Evolutionary conservation across 2,113 vertebrate species (phyloP), one percentile per base, ranked within the genome.

Genomic region (Pimephales promelas): DNA sequence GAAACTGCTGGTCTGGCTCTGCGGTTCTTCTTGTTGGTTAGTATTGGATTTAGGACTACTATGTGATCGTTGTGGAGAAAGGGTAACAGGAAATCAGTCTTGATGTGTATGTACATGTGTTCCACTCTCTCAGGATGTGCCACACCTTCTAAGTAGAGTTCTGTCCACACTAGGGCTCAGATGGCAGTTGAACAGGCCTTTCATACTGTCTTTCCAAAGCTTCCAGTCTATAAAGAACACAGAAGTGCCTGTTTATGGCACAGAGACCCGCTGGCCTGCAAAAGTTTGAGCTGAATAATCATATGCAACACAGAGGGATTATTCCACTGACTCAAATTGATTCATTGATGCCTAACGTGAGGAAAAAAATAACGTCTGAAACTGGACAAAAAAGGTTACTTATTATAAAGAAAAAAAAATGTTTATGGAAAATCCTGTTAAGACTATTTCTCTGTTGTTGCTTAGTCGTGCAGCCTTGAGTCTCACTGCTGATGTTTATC

Each of bases 61-160:
- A 18, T 72, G 74, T 81, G 54, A 2, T n/a, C 47, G 59, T 83
- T 88, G 83, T 88, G 57, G 54, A 84, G 22, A 81, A 85, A 78
- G 83, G 28, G 86, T 82, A 87, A 90, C 88, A 89, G 89, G 88
- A 93, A 88, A 83, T 86, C 76, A 84, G 43, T 34, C 66, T 81
- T 83, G 49, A 45, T 64, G 80, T 87, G 68, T 78, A 34, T 28
- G 20, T 85, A 52, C 56, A 49, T 59, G 24, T 73, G 40, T 71
- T 26, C 47, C 54, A 77, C 36, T 31, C 82, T 75, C 24, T 64
- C 75, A 76, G 82, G 82, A 81, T 76, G 73, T 85, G 81, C 81
- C 81, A 71, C 88, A 81, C 87, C 74, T 70, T 77, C 79, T 75
- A 45, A 68, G 43, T 61, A 61, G 57, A 2, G n/a, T 16, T 83